phyloP scores from a whole-genome alignment of 2,888 invertebrate genomes.

The Tetragnatha montana region DNA sequence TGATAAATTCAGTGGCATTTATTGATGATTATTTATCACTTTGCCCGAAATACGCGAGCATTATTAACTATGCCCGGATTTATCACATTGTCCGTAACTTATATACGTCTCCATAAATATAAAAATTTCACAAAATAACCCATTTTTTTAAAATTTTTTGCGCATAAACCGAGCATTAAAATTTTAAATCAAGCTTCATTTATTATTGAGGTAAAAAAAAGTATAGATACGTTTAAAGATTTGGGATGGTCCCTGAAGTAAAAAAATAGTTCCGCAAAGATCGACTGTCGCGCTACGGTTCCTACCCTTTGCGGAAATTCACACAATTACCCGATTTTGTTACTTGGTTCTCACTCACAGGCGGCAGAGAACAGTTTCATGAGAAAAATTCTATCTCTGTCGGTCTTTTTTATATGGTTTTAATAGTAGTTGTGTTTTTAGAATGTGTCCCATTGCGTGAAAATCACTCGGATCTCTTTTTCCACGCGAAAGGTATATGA shows the following conservation, averaged over 20 bases:
- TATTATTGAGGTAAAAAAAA: too few species aligned
- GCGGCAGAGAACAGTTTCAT: constrained; percentile 13
- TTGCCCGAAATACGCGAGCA: too few species aligned
- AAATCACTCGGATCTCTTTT: neutral
- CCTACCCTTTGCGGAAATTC: constrained; percentile 62
- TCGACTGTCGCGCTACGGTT: constrained; percentile 37
- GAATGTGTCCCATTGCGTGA: neutral
- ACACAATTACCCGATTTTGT: constrained; percentile 58
- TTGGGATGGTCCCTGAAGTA: neutral
- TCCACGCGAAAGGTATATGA: neutral
- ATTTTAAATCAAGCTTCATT: too few species aligned
- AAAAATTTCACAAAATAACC: too few species aligned
- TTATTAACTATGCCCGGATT: too few species aligned
- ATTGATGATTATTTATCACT: too few species aligned
- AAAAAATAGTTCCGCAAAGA: neutral
- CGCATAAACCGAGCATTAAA: too few species aligned
- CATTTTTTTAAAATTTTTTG: too few species aligned
- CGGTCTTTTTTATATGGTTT: neutral
- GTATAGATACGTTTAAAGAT: neutral
- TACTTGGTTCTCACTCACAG: constrained; percentile 16
- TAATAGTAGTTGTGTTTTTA: constrained; percentile 9
- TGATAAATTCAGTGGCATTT: too few species aligned
- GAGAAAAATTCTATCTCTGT: constrained; percentile 5
- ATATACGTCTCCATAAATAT: too few species aligned
- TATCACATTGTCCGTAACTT: too few species aligned